These are phyloP conservation scores for Pterocles burchelli DNA, from an alignment of 2,113 vertebrate species.

Conservation along the genomic window DNA sequence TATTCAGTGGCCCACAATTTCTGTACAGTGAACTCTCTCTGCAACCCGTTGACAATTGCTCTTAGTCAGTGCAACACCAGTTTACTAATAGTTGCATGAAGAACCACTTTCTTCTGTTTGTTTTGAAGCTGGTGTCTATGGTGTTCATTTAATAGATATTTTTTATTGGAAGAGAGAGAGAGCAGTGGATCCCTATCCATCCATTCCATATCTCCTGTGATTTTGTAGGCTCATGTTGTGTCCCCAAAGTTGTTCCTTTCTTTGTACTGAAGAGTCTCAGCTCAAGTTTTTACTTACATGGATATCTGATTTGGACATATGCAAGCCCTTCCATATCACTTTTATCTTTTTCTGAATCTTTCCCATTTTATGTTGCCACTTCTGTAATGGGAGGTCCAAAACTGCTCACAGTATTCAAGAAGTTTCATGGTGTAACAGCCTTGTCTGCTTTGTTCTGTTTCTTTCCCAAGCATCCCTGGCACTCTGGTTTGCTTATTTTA, in stretches of 20 bases:
- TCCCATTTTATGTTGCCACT: background rate
- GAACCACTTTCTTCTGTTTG: background rate
- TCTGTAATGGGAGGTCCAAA: background rate
- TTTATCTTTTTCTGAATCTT: background rate
- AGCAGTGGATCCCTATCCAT: background rate
- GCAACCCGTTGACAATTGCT: background rate
- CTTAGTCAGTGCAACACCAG: background rate
- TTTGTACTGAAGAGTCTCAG: background rate
- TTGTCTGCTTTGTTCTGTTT: background rate
- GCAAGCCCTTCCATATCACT: background rate
- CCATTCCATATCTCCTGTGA: background rate
- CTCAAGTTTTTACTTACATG: background rate
- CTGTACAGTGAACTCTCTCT: background rate
- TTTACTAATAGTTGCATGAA: background rate
- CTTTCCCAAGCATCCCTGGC: background rate
- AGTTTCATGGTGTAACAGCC: fast-evolving
- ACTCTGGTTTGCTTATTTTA: background rate
- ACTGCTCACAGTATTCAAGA: background rate
- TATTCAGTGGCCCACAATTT: background rate
- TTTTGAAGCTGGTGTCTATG: background rate
- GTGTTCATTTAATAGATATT: background rate
- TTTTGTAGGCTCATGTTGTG: background rate
- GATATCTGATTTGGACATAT: background rate
- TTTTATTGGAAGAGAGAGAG: background rate
- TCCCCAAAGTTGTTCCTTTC: background rate